Conservation (phyloP, 2,888 invertebrate species). For the Candidula unifasciata region DNA sequence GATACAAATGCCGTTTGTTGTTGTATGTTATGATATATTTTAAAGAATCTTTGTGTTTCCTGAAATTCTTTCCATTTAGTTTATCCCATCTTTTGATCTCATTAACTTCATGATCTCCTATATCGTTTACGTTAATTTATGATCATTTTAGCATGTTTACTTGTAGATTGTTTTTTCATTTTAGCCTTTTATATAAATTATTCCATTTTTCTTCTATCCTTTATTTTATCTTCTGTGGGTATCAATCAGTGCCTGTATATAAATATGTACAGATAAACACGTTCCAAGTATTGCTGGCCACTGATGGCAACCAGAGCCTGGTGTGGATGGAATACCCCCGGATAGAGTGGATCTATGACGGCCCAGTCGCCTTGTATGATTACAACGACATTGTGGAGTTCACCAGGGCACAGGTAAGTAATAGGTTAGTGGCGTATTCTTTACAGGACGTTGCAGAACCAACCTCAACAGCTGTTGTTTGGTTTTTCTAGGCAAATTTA, state of each 20-base stretch:
- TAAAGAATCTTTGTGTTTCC: no score
- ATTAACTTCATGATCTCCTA: background rate
- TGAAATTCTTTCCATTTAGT: no score
- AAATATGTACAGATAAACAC: background rate
- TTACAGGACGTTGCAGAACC: no score
- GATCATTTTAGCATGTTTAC: no score
- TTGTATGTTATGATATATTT: no score
- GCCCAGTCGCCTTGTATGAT: background rate
- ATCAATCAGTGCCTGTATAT: background rate
- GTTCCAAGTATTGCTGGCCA: background rate
- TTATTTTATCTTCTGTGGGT: background rate
- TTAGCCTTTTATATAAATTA: no score
- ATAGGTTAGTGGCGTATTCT: no score
- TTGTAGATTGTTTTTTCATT: no score
- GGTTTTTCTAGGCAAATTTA: no score
- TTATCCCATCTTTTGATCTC: no score
- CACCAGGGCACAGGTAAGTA: constrained; percentile 6
- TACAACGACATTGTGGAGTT: background rate
- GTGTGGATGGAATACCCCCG: background rate
- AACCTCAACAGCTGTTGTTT: no score
- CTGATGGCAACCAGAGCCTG: background rate
- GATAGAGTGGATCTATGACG: constrained; percentile 13
- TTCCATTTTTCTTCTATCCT: background rate
- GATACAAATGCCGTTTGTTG: no score
- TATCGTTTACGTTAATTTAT: background rate